These are phyloP conservation scores for Tetrax tetrax DNA, from an alignment of 2,113 vertebrate species.

Conservation along the genomic window DNA sequence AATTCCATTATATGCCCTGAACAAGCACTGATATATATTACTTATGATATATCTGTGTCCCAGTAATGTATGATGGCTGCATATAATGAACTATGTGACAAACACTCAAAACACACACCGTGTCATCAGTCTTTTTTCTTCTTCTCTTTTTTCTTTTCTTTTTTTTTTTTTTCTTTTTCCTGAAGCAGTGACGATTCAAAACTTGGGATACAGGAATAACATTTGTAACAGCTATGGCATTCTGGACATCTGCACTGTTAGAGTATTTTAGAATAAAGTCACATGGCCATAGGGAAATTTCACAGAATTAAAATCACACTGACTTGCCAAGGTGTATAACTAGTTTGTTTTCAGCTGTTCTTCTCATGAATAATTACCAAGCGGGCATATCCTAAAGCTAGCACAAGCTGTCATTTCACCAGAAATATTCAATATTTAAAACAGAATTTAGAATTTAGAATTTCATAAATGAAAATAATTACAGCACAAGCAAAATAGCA, in stretches of 20 bases:
- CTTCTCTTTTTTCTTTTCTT: neutral
- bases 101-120: conserved; percentile 16
- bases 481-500: conserved; percentile 72
- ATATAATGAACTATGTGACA: conserved; percentile 42
- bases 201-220: conserved; percentile 68
- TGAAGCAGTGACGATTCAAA: conserved; percentile 61
- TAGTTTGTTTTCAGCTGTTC: conserved; percentile 88
- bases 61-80: neutral
- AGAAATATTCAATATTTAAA: conserved; percentile 89
- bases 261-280: conserved; percentile 78
- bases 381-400: conserved; percentile 86
- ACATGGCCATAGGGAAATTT: conserved; percentile 83
- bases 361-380: conserved; percentile 89
- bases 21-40: conserved; percentile 13
- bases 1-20: conserved; percentile 29
- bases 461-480: conserved; percentile 83
- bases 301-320: conserved; percentile 79
- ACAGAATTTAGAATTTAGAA: conserved; percentile 80
- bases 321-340: conserved; percentile 84
- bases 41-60: conserved; percentile 21
- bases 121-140: neutral
- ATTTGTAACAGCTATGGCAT: conserved; percentile 69
- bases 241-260: conserved; percentile 80
- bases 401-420: conserved; percentile 87
- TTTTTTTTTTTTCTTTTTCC: neutral